phyloP scores from a whole-genome alignment of 2,888 invertebrate species.

The Prenolepis imparis region DNA sequence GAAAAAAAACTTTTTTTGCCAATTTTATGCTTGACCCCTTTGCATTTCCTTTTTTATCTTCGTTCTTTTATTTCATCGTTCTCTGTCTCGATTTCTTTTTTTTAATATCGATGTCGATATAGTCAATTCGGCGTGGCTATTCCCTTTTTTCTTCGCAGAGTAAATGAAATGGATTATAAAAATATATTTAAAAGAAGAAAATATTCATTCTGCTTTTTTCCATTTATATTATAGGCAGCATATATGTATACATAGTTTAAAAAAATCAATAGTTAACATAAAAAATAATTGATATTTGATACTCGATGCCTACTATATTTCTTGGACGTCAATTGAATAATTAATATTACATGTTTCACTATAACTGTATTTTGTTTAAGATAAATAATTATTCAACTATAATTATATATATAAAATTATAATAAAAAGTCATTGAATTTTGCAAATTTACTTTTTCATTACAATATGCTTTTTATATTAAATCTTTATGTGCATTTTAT shows the following conservation, averaged over 20 bases:
- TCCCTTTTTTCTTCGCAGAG: background rate
- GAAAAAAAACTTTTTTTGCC: constrained; percentile 68
- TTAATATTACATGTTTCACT: constrained; percentile 1
- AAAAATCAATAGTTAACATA: background rate
- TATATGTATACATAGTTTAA: background rate
- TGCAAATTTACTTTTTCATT: background rate
- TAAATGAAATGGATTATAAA: constrained; percentile 37
- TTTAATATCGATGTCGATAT: constrained; percentile 45
- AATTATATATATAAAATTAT: background rate
- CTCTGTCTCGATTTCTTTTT: constrained; percentile 42
- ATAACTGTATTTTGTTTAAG: background rate
- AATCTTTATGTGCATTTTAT: background rate
- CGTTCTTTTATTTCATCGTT: constrained; percentile 28
- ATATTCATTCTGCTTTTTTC: background rate
- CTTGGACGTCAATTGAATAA: background rate
- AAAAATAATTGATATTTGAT: constrained; percentile 16
- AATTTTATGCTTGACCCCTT: constrained; percentile 75
- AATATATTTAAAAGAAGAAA: constrained; percentile 30
- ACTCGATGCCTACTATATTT: background rate
- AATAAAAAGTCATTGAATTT: background rate
- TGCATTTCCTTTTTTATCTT: constrained; percentile 34
- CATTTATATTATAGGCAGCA: background rate
- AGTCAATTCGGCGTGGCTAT: constrained; percentile 38
- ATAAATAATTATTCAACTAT: constrained; percentile 24
- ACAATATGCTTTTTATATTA: background rate